Evolutionary conservation across 2,888 invertebrate genomes (phyloP).

Genomic region (Agonopterix alstromeriana): DNA sequence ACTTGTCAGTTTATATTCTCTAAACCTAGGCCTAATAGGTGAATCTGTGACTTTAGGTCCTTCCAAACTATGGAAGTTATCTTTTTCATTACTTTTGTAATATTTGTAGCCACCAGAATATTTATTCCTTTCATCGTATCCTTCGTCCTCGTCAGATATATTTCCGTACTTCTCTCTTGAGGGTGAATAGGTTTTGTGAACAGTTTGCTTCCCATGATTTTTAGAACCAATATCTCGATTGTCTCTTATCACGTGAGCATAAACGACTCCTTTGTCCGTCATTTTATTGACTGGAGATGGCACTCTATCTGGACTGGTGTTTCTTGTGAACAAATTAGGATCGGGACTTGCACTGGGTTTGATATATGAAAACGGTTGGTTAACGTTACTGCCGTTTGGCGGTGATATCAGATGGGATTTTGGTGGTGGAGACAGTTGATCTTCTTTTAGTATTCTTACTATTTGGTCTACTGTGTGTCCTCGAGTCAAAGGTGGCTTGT

Average conservation of each 20-base stretch:
- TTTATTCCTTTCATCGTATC: slow-evolving; percentile 79
- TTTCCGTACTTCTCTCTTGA: slow-evolving; percentile 67
- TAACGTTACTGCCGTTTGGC: slow-evolving; percentile 80
- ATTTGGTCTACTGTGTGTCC: slow-evolving; percentile 86
- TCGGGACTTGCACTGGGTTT: slow-evolving; percentile 76
- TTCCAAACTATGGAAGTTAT: slow-evolving; percentile 54
- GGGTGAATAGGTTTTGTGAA: slow-evolving; percentile 71
- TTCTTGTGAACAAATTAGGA: slow-evolving; percentile 58
- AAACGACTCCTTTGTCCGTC: slow-evolving; percentile 81
- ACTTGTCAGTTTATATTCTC: slow-evolving; percentile 74
- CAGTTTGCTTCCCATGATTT: slow-evolving; percentile 54
- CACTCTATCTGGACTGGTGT: slow-evolving; percentile 63
- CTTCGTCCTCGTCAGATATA: slow-evolving; percentile 87
- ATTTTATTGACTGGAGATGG: slow-evolving; percentile 65
- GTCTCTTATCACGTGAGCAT: slow-evolving; percentile 83
- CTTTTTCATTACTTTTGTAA: slow-evolving; percentile 68
- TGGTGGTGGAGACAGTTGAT: slow-evolving; percentile 81
- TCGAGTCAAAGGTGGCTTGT: slow-evolving; percentile 81
- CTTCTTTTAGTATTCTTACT: slow-evolving; percentile 85
- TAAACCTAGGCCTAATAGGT: slow-evolving; percentile 80
- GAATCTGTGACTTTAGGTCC: slow-evolving; percentile 71
- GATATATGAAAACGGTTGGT: slow-evolving; percentile 89
- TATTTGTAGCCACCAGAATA: slow-evolving; percentile 54
- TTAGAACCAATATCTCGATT: slow-evolving; percentile 40
- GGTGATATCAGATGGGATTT: slow-evolving; percentile 79